A percentile compares a stretch with the other conserved stretches of the same genome.
phyloP scores from a whole-genome alignment of 1,140 invertebrate species.

The Papilio polyxenes region DNA sequence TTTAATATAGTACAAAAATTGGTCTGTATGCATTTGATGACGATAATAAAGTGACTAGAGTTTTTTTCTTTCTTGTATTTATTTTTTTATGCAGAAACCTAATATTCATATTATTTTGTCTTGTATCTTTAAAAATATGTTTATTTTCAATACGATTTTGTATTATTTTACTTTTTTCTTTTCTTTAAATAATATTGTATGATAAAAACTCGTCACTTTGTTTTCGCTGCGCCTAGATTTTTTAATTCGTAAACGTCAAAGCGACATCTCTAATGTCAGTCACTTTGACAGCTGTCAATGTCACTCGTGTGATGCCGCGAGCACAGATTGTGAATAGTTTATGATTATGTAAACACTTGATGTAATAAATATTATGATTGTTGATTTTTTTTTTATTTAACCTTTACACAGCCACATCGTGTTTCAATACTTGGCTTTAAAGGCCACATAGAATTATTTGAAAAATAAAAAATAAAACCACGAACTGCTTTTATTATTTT shows the following conservation, averaged over 20 bases:
- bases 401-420: neutral
- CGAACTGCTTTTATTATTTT: too few species aligned
- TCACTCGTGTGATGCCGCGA: neutral
- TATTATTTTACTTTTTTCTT: too few species aligned
- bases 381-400: neutral
- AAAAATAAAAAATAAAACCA: too few species aligned
- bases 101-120: too few species aligned
- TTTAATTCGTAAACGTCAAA: neutral
- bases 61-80: neutral
- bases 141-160: too few species aligned
- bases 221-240: neutral
- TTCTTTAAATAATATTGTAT: too few species aligned
- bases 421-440: neutral
- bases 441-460: neutral
- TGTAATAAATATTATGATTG: slow-evolving; percentile 34
- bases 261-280: neutral
- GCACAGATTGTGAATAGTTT: slow-evolving; percentile 30
- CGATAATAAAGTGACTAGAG: neutral
- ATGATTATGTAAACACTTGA: neutral
- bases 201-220: slow-evolving; percentile 9
- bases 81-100: neutral
- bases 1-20: neutral
- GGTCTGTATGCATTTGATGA: neutral
- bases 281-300: slow-evolving; percentile 31
- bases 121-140: too few species aligned